Evolutionary conservation across 1,140 invertebrate genomes (phyloP).

Genomic region (Drosophila serrata): DNA sequence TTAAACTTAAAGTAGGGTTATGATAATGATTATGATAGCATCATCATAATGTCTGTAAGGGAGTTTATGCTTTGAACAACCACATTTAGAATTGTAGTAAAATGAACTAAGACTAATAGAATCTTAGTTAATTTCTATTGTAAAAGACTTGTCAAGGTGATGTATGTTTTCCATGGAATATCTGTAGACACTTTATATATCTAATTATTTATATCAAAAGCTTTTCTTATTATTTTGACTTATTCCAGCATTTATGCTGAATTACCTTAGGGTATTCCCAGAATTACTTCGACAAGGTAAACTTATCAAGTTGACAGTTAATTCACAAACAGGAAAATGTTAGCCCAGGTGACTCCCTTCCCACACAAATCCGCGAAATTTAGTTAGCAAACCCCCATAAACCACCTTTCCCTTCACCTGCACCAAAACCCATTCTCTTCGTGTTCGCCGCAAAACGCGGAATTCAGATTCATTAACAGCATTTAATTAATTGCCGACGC

Average conservation of each 20-base stretch:
- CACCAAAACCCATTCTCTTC: conserved; percentile 6
- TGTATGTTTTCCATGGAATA: too few relatives aligned
- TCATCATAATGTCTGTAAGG: too few relatives aligned
- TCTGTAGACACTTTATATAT: background rate
- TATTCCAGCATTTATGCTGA: too few relatives aligned
- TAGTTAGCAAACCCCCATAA: background rate
- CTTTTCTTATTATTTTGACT: too few relatives aligned
- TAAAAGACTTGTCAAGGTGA: too few relatives aligned
- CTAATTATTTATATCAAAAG: too few relatives aligned
- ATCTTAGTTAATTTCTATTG: too few relatives aligned
- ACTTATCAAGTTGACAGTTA: conserved; percentile 4
- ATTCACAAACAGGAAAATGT: conserved; percentile 16
- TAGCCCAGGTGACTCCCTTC: conserved; percentile 13
- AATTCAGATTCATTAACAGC: conserved; percentile 44
- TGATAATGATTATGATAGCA: too few relatives aligned
- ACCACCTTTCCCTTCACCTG: conserved; percentile 12
- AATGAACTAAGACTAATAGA: too few relatives aligned
- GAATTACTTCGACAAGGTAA: background rate
- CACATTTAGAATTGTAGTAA: too few relatives aligned
- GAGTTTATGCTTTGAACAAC: too few relatives aligned
- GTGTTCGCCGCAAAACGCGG: conserved; percentile 24
- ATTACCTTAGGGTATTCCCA: background rate
- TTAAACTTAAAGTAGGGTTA: too few relatives aligned
- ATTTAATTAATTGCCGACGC: conserved; percentile 66
- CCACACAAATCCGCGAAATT: conserved; percentile 14